phyloP scores from a whole-genome alignment of 2,888 invertebrate species.

The Limnephilus rhombicus region DNA sequence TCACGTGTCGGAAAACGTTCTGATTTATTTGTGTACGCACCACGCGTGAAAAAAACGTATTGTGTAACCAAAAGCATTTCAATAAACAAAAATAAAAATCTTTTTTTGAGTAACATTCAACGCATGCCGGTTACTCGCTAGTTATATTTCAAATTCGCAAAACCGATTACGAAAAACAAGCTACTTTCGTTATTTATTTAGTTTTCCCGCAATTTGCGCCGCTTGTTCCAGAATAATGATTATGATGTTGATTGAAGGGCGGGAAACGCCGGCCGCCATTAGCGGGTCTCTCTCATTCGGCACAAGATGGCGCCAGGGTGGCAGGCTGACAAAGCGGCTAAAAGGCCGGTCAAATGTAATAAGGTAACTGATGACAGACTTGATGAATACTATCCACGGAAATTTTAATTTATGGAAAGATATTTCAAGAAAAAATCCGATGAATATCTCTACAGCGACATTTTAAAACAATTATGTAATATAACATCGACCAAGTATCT shows the following conservation, averaged over 20 bases:
- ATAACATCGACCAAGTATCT: too few relatives aligned
- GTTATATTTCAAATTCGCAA: background rate
- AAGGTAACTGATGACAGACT: background rate
- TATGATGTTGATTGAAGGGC: conserved; percentile 46
- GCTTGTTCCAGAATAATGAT: conserved; percentile 38
- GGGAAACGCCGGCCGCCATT: conserved; percentile 22
- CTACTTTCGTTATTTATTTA: background rate
- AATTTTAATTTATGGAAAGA: background rate
- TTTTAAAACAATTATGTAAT: too few relatives aligned
- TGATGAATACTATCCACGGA: background rate
- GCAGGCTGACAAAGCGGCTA: background rate
- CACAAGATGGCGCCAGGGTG: background rate
- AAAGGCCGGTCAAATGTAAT: background rate
- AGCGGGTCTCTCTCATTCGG: conserved; percentile 11
- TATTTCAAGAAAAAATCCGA: background rate
- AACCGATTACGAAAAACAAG: background rate
- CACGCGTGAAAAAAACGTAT: too few relatives aligned
- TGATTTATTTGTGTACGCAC: too few relatives aligned
- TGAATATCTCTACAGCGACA: background rate
- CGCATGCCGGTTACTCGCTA: too few relatives aligned
- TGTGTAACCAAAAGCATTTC: too few relatives aligned
- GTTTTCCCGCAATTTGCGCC: conserved; percentile 29
- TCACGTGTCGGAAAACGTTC: too few relatives aligned
- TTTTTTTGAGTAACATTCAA: too few relatives aligned
- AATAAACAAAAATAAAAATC: too few relatives aligned